phyloP scores from a whole-genome alignment of 2,888 invertebrate species.

The Amiota minor region DNA sequence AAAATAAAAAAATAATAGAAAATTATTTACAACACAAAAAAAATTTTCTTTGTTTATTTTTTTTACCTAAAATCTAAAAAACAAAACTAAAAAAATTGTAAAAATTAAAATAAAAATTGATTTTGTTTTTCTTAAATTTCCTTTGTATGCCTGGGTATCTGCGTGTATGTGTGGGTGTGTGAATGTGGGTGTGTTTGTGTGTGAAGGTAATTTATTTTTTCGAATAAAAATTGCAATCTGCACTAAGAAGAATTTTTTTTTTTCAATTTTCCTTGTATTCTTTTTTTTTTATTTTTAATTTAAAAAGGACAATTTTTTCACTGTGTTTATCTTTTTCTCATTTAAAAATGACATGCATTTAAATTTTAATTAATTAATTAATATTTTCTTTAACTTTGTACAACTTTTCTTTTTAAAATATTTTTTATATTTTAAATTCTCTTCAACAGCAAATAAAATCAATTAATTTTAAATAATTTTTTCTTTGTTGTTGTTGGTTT shows the following conservation, averaged over 20 bases:
- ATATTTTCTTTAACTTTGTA: conserved; percentile 56
- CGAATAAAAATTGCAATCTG: conserved; percentile 22
- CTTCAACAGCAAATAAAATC: no score
- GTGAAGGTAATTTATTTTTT: conserved; percentile 17
- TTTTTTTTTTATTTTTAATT: conserved; percentile 24
- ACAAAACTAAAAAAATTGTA: conserved; percentile 45
- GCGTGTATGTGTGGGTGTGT: neutral
- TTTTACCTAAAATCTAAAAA: conserved; percentile 63
- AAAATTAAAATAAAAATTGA: conserved; percentile 6
- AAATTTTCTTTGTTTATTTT: conserved; percentile 38
- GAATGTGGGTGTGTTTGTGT: conserved; percentile 1
- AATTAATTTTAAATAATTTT: no score
- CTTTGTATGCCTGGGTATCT: neutral
- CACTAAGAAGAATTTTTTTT: conserved; percentile 13
- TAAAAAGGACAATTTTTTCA: conserved; percentile 27
- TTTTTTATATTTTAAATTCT: no score
- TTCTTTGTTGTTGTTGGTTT: no score
- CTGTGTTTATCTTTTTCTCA: conserved; percentile 34
- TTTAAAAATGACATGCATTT: conserved; percentile 66
- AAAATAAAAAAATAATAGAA: conserved; percentile 16
- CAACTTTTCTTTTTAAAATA: conserved; percentile 39
- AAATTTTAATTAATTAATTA: conserved; percentile 21
- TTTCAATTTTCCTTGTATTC: no score
- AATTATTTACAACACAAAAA: conserved; percentile 56
- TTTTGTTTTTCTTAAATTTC: neutral